Conservation (phyloP, 1,140 invertebrate genomes). For the Palaemon carinicauda region DNA sequence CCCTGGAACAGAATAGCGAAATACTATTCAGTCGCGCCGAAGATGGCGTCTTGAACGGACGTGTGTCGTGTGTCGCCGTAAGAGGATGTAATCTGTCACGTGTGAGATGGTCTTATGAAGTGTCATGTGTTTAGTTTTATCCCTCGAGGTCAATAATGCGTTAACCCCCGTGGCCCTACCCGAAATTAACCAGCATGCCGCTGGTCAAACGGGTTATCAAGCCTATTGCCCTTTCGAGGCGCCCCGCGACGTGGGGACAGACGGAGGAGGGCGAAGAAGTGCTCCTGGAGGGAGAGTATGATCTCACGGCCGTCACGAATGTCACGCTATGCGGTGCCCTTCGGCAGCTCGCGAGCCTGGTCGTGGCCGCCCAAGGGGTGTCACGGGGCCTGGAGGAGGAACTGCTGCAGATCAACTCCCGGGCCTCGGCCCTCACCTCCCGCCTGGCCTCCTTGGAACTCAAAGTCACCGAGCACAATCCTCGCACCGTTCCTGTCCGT, state of each 20-base stretch:
- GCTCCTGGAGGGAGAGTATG: conserved; percentile 72
- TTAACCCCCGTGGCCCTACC: not conserved
- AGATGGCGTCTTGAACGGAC: conserved; percentile 33
- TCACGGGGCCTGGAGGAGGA: conserved; percentile 77
- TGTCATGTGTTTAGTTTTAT: not conserved
- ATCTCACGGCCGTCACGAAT: conserved; percentile 79
- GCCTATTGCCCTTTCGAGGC: conserved; percentile 35
- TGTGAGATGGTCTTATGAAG: not conserved
- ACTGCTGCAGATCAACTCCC: conserved; percentile 73
- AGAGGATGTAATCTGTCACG: conserved; percentile 13
- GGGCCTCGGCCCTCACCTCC: conserved; percentile 72
- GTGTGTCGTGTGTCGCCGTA: not conserved
- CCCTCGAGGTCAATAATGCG: conserved; percentile 2
- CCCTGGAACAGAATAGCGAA: too few species aligned
- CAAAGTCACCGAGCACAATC: conserved; percentile 73
- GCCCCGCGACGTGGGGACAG: conserved; percentile 35
- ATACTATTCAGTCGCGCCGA: conserved; percentile 34
- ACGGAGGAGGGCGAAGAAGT: conserved; percentile 66
- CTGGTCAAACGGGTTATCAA: conserved; percentile 50
- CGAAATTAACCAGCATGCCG: conserved; percentile 40
- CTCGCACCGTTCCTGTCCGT: conserved; percentile 84
- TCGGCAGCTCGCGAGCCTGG: conserved; percentile 79
- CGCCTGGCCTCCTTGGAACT: conserved; percentile 73
- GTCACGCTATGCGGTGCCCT: conserved; percentile 79
- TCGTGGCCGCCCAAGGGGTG: conserved; percentile 79